Evolutionary conservation across 2,888 invertebrate species (phyloP).

Genomic region (Diarsia brunnea): DNA sequence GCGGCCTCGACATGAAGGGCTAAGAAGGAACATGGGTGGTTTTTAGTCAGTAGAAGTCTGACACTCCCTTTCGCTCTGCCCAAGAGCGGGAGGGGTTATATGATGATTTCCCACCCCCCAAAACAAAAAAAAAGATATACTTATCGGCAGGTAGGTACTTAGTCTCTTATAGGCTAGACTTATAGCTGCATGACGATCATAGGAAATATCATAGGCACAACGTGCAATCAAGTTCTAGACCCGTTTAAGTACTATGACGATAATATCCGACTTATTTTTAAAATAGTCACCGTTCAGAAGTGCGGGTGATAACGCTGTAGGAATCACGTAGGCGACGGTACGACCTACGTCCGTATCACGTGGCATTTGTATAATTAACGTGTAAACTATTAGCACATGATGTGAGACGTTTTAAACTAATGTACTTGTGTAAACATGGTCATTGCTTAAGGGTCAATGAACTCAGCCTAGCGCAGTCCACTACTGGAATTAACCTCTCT

Average conservation of each 20-base stretch:
- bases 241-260: conserved; percentile 27
- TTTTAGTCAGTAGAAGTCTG: no score
- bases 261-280: neutral
- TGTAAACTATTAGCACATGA: conserved; percentile 8
- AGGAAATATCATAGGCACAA: conserved; percentile 2
- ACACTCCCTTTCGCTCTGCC: no score
- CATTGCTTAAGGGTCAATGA: conserved; percentile 5
- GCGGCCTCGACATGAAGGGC: no score
- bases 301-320: conserved; percentile 60
- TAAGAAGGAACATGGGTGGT: no score
- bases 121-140: no score
- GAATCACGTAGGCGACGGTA: conserved; percentile 48
- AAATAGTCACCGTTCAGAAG: conserved; percentile 15
- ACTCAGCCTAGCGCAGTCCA: neutral
- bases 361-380: conserved; percentile 27
- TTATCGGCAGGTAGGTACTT: no score
- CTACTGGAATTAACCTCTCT: neutral
- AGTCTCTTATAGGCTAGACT: neutral
- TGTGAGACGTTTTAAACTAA: conserved; percentile 19
- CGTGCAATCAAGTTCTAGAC: conserved; percentile 17
- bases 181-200: neutral
- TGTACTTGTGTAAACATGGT: conserved; percentile 1
- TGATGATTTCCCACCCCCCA: no score
- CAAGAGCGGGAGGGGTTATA: no score
- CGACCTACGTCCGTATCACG: conserved; percentile 17